Conservation (phyloP, 2,113 vertebrate genomes). For the Thamnophis sirtalis region DNA sequence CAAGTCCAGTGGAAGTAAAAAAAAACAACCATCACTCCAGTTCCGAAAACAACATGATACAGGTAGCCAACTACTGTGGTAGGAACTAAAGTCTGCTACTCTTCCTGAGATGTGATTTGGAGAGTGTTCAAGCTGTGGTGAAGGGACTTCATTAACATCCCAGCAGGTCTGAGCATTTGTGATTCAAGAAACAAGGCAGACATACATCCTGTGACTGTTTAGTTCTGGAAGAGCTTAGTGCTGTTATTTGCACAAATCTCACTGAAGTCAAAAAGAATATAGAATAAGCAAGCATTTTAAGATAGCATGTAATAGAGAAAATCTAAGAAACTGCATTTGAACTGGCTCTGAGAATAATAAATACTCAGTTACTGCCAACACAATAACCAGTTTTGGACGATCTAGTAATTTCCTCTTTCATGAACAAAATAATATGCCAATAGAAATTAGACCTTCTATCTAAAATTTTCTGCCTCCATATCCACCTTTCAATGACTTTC, state of each 20-base stretch:
- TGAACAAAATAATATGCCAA: background rate
- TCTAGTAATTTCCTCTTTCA: background rate
- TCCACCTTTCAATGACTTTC: background rate
- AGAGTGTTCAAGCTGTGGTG: constrained; percentile 10
- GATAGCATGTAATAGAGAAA: background rate
- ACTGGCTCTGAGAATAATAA: background rate
- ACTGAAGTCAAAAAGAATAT: background rate
- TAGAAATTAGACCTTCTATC: background rate
- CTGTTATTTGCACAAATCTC: background rate
- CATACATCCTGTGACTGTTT: background rate
- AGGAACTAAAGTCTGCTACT: constrained; percentile 10
- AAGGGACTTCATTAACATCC: constrained; percentile 17
- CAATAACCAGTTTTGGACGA: background rate
- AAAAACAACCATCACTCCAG: constrained; percentile 76
- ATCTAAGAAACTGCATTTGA: background rate
- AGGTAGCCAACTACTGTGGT: constrained; percentile 35
- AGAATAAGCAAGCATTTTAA: background rate
- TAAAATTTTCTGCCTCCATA: background rate
- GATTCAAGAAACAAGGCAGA: constrained; percentile 12
- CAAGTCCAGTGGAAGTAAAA: constrained; percentile 74
- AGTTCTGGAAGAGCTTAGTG: background rate
- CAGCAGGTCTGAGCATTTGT: constrained; percentile 1
- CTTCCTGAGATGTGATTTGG: constrained; percentile 23
- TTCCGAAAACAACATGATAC: constrained; percentile 74
- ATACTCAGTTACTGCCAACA: background rate